Base-by-base conservation (phyloP, 64 coral and sea anemone species). In the Dendrophyllia cribrosa region DNA sequence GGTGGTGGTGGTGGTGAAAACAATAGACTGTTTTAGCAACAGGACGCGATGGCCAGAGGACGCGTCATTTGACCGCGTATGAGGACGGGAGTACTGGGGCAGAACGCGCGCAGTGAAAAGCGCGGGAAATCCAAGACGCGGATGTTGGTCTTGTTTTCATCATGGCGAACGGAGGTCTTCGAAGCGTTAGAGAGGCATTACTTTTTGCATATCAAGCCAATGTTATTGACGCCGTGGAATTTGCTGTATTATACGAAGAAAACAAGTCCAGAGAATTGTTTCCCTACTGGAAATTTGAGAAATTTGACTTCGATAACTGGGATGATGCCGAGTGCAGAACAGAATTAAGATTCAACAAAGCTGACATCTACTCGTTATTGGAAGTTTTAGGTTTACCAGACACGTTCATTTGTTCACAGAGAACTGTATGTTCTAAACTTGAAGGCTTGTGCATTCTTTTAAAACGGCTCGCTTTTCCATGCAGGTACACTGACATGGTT, bases 381-480 rank as follows among this genome's bases (percentile, higher is more conserved):
- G 6, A 50, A 56, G 9, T 13, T 0, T 62, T 91, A 7, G 25
- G 45, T 46, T 84, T 95, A 62, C 79, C 93, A 9, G 87, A 85
- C 4, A 75, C 59, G 15, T 72, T 95, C 76, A 17, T 67, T 25
- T 95, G 87, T 70, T 89, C 67, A 1, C 87, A 95, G 58, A 74
- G 74, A 49, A 95, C 86, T 43, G 55, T 77, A 0, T 89, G 87
- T 63, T 11, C n/a, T 46, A 23, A 43, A 24, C 46, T 90, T 7
- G 87, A 77, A 90, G 82, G 69, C 5, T 53, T 78, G 21, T 90
- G 86, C 44, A 90, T 90, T 51, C 21, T 86, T 12, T 23, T 90
- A 8, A 88, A 88, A 77, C 70, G 92, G 79, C 66, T 88, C 58
- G 26, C 92, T 15, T 79, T 68, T 76, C 91, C 91, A 9, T 93